phyloP scores from a whole-genome alignment of 2,888 invertebrate species.

The Caenorhabditis sinica region DNA sequence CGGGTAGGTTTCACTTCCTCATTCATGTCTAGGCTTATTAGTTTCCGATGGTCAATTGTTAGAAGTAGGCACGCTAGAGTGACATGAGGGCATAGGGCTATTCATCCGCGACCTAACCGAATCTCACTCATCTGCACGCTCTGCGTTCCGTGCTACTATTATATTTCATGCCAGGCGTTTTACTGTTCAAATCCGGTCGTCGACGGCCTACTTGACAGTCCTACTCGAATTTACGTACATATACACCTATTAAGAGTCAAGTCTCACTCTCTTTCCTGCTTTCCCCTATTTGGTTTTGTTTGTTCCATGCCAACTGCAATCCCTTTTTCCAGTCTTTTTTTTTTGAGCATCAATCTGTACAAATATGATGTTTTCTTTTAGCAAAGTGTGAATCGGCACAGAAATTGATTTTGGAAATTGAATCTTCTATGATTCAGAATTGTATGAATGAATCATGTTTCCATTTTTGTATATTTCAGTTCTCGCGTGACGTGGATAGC shows the following conservation, averaged over 20 bases:
- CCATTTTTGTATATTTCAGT: constrained; percentile 75
- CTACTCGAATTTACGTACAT: constrained; percentile 62
- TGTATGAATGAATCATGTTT: constrained; percentile 42
- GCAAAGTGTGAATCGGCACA: constrained; percentile 14
- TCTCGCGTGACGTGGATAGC: constrained; percentile 80
- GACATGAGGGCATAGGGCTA: constrained; percentile 49
- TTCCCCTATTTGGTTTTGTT: constrained; percentile 29
- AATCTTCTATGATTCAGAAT: constrained; percentile 17
- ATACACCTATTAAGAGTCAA: constrained; percentile 59
- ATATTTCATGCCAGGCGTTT: constrained; percentile 50
- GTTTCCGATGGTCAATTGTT: constrained; percentile 53
- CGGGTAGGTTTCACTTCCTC: constrained; percentile 72
- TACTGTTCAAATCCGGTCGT: constrained; percentile 66
- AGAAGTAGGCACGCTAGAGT: constrained; percentile 34
- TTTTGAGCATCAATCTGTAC: constrained; percentile 41
- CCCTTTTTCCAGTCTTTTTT: constrained; percentile 10
- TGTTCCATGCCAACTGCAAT: constrained; percentile 51
- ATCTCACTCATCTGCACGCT: constrained; percentile 33
- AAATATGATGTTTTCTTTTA: constrained; percentile 35
- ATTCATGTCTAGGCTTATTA: constrained; percentile 43
- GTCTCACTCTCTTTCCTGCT: constrained; percentile 36
- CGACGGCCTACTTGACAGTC: constrained; percentile 63
- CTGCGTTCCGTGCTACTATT: constrained; percentile 54
- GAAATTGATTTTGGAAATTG: background rate
- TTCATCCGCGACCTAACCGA: constrained; percentile 64